These are phyloP conservation scores for Myotis davidii DNA, from an alignment of 2,113 vertebrate species.

Conservation along the genomic window DNA sequence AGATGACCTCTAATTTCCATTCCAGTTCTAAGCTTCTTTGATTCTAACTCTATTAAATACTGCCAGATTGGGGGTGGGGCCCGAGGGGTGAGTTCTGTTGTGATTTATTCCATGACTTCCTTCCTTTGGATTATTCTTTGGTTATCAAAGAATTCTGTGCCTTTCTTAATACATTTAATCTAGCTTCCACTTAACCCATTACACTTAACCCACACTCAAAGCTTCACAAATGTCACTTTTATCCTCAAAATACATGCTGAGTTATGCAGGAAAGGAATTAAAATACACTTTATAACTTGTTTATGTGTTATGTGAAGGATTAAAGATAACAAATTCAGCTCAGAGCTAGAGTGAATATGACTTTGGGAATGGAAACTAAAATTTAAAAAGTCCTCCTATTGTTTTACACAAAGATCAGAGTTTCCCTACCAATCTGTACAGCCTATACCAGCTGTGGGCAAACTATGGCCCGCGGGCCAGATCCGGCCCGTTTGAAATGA, in stretches of 20 bases:
- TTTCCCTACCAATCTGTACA: not conserved
- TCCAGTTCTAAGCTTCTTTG: not conserved
- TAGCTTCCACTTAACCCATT: not conserved
- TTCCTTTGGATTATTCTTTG: not conserved
- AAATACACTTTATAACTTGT: not conserved
- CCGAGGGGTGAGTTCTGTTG: not conserved
- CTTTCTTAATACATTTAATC: not conserved
- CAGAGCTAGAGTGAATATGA: not conserved
- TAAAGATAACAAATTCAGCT: not conserved
- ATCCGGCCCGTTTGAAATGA: no score
- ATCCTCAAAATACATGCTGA: not conserved
- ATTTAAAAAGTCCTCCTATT: not conserved
- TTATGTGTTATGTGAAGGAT: not conserved
- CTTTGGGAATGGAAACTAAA: slow-evolving; percentile 8
- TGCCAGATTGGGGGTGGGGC: not conserved
- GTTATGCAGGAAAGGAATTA: not conserved
- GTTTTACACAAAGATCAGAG: not conserved
- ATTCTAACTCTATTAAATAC: not conserved
- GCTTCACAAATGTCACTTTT: not conserved
- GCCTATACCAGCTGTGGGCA: no score
- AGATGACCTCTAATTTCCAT: not conserved
- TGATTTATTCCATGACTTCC: not conserved
- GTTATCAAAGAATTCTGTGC: no score
- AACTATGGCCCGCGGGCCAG: no score
- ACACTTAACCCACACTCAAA: not conserved